phyloP scores from a whole-genome alignment of 2,113 vertebrate genomes.

The Xyliphius kryptos region DNA sequence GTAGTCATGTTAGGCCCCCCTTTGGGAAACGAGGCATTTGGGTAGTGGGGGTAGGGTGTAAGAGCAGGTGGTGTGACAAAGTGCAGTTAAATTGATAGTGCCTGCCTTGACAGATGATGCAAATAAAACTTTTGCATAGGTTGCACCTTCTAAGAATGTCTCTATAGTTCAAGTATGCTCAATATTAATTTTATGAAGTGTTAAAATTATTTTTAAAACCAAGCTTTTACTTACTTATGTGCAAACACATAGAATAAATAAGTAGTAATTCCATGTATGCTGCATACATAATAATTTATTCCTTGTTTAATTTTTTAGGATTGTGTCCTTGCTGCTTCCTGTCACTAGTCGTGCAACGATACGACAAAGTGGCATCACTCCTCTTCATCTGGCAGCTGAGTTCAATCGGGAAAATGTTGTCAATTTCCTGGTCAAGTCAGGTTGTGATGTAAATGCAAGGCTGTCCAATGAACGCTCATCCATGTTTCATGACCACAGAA shows the following conservation, averaged over 20 bases:
- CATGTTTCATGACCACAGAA: slow-evolving; percentile 76
- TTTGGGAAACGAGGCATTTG: slow-evolving; percentile 3
- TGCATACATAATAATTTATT: neutral
- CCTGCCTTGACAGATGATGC: too few relatives aligned
- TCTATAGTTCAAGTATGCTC: neutral
- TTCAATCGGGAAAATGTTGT: slow-evolving; percentile 71
- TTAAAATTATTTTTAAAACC: neutral
- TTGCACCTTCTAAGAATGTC: slow-evolving; percentile 10
- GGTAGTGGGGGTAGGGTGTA: neutral
- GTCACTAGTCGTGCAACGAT: slow-evolving; percentile 81
- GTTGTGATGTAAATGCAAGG: slow-evolving; percentile 77
- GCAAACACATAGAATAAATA: too few relatives aligned
- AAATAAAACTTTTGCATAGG: neutral
- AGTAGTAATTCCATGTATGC: neutral
- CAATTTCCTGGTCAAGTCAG: slow-evolving; percentile 76
- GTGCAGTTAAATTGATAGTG: too few relatives aligned
- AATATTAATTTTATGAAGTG: neutral
- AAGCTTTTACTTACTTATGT: neutral
- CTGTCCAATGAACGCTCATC: slow-evolving; percentile 70
- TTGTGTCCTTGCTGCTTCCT: slow-evolving; percentile 65
- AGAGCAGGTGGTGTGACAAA: slow-evolving; percentile 18
- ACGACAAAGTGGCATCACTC: slow-evolving; percentile 82
- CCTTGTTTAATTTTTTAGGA: slow-evolving; percentile 15
- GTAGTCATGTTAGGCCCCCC: neutral
- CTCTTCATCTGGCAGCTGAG: slow-evolving; percentile 84